These are phyloP conservation scores for Ceratoteleas bidentatus DNA, from an alignment of 1,140 invertebrate species.

Conservation along the genomic window DNA sequence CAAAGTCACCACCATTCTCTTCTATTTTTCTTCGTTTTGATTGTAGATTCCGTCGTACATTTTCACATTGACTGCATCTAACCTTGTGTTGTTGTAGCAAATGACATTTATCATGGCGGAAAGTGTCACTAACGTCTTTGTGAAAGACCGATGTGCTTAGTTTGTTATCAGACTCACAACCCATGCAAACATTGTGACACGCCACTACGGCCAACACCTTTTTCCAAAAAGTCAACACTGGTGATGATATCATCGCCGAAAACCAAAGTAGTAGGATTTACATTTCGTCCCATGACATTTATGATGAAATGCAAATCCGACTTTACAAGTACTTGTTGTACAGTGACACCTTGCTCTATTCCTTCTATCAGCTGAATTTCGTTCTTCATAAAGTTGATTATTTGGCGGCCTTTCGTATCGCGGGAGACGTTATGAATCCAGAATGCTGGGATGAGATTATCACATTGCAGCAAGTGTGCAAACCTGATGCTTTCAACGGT, in stretches of 20 bases:
- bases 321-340: too few relatives aligned
- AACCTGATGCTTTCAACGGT: too few relatives aligned
- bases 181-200: neutral
- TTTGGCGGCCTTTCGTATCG: too few relatives aligned
- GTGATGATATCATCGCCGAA: neutral
- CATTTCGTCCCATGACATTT: too few relatives aligned
- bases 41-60: neutral
- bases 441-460: too few relatives aligned
- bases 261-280: too few relatives aligned
- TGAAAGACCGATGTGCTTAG: neutral
- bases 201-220: neutral
- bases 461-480: too few relatives aligned
- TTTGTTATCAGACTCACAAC: neutral
- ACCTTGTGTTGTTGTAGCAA: neutral
- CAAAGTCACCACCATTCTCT: neutral
- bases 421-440: too few relatives aligned
- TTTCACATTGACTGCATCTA: slow-evolving; percentile 1
- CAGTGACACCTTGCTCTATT: too few relatives aligned
- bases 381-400: too few relatives aligned
- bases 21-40: neutral
- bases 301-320: too few relatives aligned
- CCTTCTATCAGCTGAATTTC: too few relatives aligned
- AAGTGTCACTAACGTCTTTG: neutral
- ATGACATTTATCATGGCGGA: neutral
- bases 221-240: neutral